These are phyloP conservation scores for Tonatia bakeri DNA, from an alignment of 2,113 vertebrate genomes.

Conservation along the genomic window DNA sequence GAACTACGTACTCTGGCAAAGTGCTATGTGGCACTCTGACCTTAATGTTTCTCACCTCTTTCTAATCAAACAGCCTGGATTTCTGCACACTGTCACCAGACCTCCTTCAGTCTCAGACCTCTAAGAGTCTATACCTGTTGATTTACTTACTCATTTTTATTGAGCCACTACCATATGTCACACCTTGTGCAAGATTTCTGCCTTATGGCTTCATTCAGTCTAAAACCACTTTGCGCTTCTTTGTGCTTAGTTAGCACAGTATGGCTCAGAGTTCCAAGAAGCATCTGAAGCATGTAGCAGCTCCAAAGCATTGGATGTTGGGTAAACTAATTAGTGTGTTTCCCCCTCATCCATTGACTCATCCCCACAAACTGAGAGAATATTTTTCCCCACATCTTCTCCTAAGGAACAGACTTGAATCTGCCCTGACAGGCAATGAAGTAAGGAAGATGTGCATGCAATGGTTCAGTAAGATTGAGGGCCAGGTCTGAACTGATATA, in stretches of 20 bases:
- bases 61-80: not conserved
- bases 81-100: no score
- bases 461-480: slow-evolving; percentile 94
- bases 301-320: slow-evolving; percentile 91
- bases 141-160: not conserved
- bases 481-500: slow-evolving; percentile 92
- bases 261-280: slow-evolving; percentile 93
- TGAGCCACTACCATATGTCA: not conserved
- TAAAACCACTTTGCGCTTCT: not conserved
- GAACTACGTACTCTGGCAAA: not conserved
- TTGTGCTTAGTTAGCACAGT: not conserved
- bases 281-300: slow-evolving; percentile 91
- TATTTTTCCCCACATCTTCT: slow-evolving; percentile 95
- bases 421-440: slow-evolving; percentile 92
- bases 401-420: slow-evolving; percentile 93
- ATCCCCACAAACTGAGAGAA: slow-evolving; percentile 93
- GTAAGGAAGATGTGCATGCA: slow-evolving; percentile 98
- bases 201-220: not conserved
- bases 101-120: not conserved
- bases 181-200: not conserved
- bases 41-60: not conserved
- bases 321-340: slow-evolving; percentile 93
- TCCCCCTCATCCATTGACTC: slow-evolving; percentile 91
- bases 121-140: not conserved
- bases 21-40: not conserved